Evolutionary conservation across 64 coral and sea anemone genomes (phyloP), one percentile per base, ranked within the genome.

Genomic region (Stylophora pistillata): DNA sequence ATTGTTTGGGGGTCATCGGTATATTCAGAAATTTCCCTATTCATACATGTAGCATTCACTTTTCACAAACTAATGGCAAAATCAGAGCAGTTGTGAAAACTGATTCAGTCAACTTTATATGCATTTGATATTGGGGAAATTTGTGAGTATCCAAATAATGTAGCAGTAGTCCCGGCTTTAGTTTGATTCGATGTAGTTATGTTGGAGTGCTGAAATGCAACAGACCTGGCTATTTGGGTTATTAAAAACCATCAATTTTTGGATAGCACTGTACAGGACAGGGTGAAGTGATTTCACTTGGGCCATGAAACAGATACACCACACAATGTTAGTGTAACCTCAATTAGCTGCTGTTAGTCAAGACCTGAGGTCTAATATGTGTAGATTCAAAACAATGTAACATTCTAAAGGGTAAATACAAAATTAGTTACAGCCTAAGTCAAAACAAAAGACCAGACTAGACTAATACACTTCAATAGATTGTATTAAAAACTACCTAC

Each of bases 251-350:
- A 58, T 30, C 5, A 10, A 79, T 58, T 58, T 79, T 61, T 79
- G 53, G 12, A 79, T 55, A 58, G 30, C 25, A 79, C 54, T 79
- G 77, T 29, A 79, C 77, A 79, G 53, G 77, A 79, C 77, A 79
- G 77, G 77, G 55, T 79, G 53, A 79, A 79, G 77, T 79, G 77
- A 79, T 58, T 79, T 79, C 77, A 54, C 13, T 59, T 58, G 75
- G 77, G 77, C 77, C 77, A 79, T 79, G 77, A 79, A 79, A 79
- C 77, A 79, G 77, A 61, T 58, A 61, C 55, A n/a, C n/a, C n/a
- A n/a, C n/a, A n/a, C n/a, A n/a, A n/a, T n/a, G n/a, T n/a, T n/a
- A n/a, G n/a, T n/a, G n/a, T n/a, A n/a, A n/a, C n/a, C n/a, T n/a
- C n/a, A n/a, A n/a, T n/a, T n/a, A n/a, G n/a, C n/a, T n/a, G n/a